A percentile compares a stretch with the other conserved stretches of the same genome.
These are phyloP conservation scores for Vireo altiloquus DNA, from an alignment of 2,113 vertebrate species.

Conservation along the genomic window DNA sequence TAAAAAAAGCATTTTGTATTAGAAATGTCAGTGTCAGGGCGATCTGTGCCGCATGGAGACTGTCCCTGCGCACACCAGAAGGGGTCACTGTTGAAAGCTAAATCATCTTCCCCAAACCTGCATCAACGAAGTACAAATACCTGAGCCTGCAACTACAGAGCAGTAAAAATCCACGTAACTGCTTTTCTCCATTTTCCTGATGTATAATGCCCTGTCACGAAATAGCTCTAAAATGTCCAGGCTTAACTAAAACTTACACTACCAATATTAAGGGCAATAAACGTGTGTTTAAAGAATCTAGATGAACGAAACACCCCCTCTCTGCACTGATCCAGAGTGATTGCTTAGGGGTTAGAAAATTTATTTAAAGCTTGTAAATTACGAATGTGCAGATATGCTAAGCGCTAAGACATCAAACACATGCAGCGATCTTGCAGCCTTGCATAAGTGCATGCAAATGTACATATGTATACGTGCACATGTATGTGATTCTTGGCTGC, in stretches of 20 bases:
- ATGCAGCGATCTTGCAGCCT: background rate
- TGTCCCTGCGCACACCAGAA: background rate
- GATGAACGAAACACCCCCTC: background rate
- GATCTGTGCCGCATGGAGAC: fast-evolving
- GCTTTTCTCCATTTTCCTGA: background rate
- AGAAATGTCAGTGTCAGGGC: background rate
- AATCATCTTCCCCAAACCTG: background rate
- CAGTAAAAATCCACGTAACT: background rate
- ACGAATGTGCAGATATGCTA: background rate
- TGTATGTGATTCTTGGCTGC: background rate
- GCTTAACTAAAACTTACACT: background rate
- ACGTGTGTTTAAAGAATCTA: background rate
- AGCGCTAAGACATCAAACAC: background rate
- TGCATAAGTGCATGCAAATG: background rate
- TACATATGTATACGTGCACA: background rate
- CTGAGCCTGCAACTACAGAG: background rate
- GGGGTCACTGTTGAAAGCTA: slow-evolving; percentile 54
- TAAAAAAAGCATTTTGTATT: background rate
- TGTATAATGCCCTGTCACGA: background rate
- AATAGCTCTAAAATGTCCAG: background rate
- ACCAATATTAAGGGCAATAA: background rate
- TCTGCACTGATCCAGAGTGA: background rate
- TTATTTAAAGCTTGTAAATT: background rate
- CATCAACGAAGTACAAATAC: background rate
- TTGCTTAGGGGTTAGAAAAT: background rate